Base-by-base conservation (phyloP, 2,888 invertebrate species). In the Bruchidius siliquastri region DNA sequence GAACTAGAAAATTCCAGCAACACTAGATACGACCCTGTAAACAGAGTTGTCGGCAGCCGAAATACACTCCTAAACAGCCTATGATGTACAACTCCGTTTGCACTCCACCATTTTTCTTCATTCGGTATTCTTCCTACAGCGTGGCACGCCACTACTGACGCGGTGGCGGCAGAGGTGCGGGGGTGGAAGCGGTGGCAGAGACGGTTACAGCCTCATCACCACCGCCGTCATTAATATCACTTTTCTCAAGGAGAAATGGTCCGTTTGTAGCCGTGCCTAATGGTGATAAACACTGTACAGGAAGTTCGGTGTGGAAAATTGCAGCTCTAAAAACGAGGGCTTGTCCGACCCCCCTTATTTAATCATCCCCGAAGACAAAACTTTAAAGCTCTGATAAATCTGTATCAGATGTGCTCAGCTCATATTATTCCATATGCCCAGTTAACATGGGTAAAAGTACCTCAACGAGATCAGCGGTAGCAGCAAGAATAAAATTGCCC, bases 231-330 rank as follows among this genome's bases (percentile, higher is more conserved):
- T 86, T 86, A 86, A 86, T 86, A 85, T 86, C 85, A 86, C 86
- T 86, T 86, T 85, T 86, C 85, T 85, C 84, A 84, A 83, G 84
- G 84, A 84, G 81, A 84, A 83, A 84, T 84, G 82, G 83, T 81
- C 82, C 82, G 80, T 83, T 84, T 85, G 83, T 84, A 83, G 83
- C 83, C n/a, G 83, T 83, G 83, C 82, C 81, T 84, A 86, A 86
- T 86, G 85, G 85, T 85, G 85, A 86, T 85, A 86, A 85, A 86
- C 86, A 86, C 85, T 83, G 84, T 85, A 82, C 82, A 84, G 82
- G 82, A 83, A 83, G 84, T 84, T 80, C 81, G 79, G 80, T 76
- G 49, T 13, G 49, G 49, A 49, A 49, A 49, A 49, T 8, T 18
- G 49, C 49, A 13, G 13, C 49, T 13, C 49, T 3, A 13, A 49